Evolutionary conservation across 2,888 invertebrate species (phyloP).

Genomic region (Tiliacea aurago): DNA sequence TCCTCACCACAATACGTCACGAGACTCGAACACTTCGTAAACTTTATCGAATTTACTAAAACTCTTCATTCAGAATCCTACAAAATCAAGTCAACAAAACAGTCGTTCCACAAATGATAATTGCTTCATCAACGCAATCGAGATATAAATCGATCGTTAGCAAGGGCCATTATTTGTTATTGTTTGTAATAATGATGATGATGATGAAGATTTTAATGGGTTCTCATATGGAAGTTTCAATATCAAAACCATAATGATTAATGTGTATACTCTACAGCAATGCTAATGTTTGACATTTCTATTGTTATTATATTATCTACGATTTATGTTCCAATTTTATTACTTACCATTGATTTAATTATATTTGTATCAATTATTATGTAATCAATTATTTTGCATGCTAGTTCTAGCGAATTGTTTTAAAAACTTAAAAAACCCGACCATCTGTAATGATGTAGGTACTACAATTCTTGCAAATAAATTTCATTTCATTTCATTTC

Average conservation of each 20-base stretch:
- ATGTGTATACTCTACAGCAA: not conserved
- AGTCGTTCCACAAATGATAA: slow-evolving; percentile 18
- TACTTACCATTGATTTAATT: too few relatives aligned
- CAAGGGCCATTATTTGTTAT: slow-evolving; percentile 2
- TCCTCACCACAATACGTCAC: too few relatives aligned
- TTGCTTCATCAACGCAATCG: slow-evolving; percentile 26
- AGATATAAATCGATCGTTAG: slow-evolving; percentile 23
- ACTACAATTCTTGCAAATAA: too few relatives aligned
- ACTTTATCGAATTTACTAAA: not conserved
- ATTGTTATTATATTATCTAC: too few relatives aligned
- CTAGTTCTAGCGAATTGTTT: too few relatives aligned
- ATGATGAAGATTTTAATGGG: not conserved
- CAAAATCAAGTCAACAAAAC: slow-evolving; percentile 6
- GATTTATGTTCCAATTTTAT: too few relatives aligned
- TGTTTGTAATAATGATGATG: not conserved
- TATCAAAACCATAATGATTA: not conserved
- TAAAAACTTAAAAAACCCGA: too few relatives aligned
- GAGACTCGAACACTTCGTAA: not conserved
- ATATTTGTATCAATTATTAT: too few relatives aligned
- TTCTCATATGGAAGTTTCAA: not conserved
- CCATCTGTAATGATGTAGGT: too few relatives aligned
- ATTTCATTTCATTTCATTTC: too few relatives aligned
- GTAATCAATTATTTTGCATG: too few relatives aligned
- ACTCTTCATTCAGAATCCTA: slow-evolving; percentile 2
- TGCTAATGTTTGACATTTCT: too few relatives aligned